Base-by-base conservation (phyloP, 2,113 vertebrate genomes). In the Psophia crepitans region DNA sequence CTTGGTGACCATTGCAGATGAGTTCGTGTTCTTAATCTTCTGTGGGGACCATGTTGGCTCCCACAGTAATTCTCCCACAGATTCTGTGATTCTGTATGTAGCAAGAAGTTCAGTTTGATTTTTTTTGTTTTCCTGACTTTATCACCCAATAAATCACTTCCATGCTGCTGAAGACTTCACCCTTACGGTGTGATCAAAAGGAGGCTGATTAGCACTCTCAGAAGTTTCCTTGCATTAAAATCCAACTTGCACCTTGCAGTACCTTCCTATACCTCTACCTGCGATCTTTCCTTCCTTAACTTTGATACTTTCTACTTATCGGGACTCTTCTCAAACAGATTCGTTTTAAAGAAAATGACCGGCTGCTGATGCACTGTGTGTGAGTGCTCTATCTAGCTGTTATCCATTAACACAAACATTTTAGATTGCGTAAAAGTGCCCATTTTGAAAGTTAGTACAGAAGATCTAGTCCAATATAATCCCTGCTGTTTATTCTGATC, bases 361-460 rank as follows among this genome's bases (percentile, higher is more conserved):
- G 5, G 68, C 74, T 91, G 60, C 79, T 87, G 93, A 74, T 97
- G 87, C 65, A 84, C 22, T 61, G 64, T 60, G 56, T 61, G 61
- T 49, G 27, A 13, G 49, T 66, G 81, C 75, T 65, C 53, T 74
- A 22, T 58, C 49, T 65, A 81, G 76, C 89, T 90, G 92, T 97
- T 96, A 97, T 56, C 94, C 82, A 95, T 96, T 93, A 97, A 97
- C 76, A 81, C 88, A 96, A 95, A 88, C 43, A 63, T 41, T 83
- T 85, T 46, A 60, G n/a, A 64, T 94, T 97, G 90, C 69, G 9
- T 87, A 95, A 91, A 70, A 80, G n/a, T 46, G 73, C 33, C 71
- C 2, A 0, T 73, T 97, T 79, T 84, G 79, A 87, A 97, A 93
- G 84, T 43, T 57, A 73, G 69, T 44, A 46, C 61, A 90, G 71